phyloP scores from a whole-genome alignment of 1,140 invertebrate species.

The Drosophila novamexicana region DNA sequence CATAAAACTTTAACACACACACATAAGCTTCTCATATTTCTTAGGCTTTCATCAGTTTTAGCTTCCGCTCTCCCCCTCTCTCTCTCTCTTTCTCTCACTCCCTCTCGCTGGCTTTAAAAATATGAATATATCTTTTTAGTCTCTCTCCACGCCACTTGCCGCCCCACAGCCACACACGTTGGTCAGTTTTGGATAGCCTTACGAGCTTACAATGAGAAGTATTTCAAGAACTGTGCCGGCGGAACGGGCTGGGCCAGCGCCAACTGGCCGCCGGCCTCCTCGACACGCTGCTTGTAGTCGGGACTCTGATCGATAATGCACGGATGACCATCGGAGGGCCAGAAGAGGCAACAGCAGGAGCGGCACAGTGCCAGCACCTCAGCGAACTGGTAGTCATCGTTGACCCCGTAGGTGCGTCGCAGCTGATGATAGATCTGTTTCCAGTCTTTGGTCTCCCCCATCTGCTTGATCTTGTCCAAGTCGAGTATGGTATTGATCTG shows the following conservation, averaged over 20 bases:
- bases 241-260: conserved; percentile 93
- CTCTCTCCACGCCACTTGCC: conserved; percentile 24
- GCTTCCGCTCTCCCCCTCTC: background rate
- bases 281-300: conserved; percentile 90
- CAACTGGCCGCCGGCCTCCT: conserved; percentile 91
- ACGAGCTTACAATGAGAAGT: conserved; percentile 91
- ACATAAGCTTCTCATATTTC: conserved; percentile 57
- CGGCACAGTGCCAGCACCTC: conserved; percentile 97
- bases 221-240: conserved; percentile 94
- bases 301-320: conserved; percentile 94
- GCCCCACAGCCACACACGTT: conserved; percentile 22
- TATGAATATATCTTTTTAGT: conserved; percentile 42
- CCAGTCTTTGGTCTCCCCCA: conserved; percentile 87
- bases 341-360: conserved; percentile 98
- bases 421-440: conserved; percentile 90
- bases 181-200: conserved; percentile 22
- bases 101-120: conserved; percentile 30
- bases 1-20: conserved; percentile 68
- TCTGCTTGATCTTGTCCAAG: conserved; percentile 85
- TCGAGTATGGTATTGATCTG: conserved; percentile 91
- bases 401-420: conserved; percentile 93
- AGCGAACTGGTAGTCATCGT: conserved; percentile 94
- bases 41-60: conserved; percentile 25
- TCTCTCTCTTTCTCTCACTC: conserved; percentile 11
- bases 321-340: conserved; percentile 96